Evolutionary conservation across 2,113 vertebrate genomes (phyloP).

Genomic region (Pseudopipra pipra): DNA sequence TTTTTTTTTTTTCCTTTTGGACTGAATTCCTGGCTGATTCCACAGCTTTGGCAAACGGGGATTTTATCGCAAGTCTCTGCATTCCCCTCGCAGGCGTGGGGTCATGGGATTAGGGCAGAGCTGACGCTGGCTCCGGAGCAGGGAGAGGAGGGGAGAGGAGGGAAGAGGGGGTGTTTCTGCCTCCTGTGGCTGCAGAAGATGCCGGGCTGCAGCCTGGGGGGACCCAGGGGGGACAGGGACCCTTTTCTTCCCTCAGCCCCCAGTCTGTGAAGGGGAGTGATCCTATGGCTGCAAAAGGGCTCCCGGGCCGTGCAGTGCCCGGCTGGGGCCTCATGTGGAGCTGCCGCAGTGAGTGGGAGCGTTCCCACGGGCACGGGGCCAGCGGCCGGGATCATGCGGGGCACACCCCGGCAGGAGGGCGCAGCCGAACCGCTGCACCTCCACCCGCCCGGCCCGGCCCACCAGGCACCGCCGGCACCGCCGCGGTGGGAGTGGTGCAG

Average conservation of each 20-base stretch:
- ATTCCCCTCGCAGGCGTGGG: neutral
- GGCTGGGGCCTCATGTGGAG: neutral
- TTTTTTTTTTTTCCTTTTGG: neutral
- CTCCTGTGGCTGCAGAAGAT: neutral
- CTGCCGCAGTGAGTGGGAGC: neutral
- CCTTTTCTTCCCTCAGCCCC: neutral
- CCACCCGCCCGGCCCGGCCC: neutral
- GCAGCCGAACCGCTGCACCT: constrained; percentile 16
- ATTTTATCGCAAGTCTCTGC: constrained; percentile 3
- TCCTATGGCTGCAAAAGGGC: accelerated
- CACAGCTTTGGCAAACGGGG: constrained; percentile 2
- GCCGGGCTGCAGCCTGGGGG: neutral
- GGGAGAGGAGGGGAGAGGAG: neutral
- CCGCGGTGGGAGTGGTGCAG: accelerated
- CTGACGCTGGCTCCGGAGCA: neutral
- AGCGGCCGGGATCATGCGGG: neutral
- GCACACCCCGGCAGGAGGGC: constrained; percentile 33
- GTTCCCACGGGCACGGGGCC: constrained; percentile 47
- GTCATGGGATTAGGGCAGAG: constrained; percentile 46
- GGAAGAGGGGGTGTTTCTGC: neutral
- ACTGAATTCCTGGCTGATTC: constrained; percentile 4
- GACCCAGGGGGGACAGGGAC: neutral
- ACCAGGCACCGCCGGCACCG: neutral
- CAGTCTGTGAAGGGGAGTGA: neutral
- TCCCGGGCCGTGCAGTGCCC: neutral